Evolutionary conservation across 2,888 invertebrate species (phyloP), one percentile per base, ranked within the genome.

Genomic region (Eumerus sabulonum): DNA sequence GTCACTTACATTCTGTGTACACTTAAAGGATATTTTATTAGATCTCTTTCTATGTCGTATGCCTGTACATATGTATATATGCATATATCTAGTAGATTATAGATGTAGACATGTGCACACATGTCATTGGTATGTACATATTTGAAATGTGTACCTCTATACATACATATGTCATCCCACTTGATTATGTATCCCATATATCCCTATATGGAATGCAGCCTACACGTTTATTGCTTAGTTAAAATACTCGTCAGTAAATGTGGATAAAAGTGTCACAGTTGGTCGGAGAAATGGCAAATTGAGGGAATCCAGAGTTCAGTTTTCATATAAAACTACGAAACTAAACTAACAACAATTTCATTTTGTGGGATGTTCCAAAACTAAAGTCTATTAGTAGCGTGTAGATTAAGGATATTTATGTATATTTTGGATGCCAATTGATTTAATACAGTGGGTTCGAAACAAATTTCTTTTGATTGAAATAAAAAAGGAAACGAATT

Each of bases 181-280:
- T 2, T 4, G 36, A 7, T 12, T 18, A 14, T 18, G 12, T 18
- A 9, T 48, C 18, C n/a, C 16, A 27, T n/a, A 3, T 36, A n/a
- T 40, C 3, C 47, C 18, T 11, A 36, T 35, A 56, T 44, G 48
- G 38, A 16, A 19, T 57, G 48, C 35, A 56, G 17, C 11, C 56
- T 56, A 56, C 16, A 48, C 19, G 36, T n/a, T 36, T 38, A 17
- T 1, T 1, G 18, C 13, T 17, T 14, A 38, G 12, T 35, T 17
- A 36, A 38, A 11, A 48, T 19, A 47, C 18, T 16, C 18, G 17
- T 27, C 2, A 27, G 27, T 56, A 50, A 35, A 67, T 51, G 36
- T 9, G 44, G 19, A 51, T 59, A 53, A 44, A 18, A 51, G 44
- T 53, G 51, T 68, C 44, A 68, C 60, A 68, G 44, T 53, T 68